Evolutionary conservation across 2,113 vertebrate genomes (phyloP).

Genomic region (Rallus limicola): DNA sequence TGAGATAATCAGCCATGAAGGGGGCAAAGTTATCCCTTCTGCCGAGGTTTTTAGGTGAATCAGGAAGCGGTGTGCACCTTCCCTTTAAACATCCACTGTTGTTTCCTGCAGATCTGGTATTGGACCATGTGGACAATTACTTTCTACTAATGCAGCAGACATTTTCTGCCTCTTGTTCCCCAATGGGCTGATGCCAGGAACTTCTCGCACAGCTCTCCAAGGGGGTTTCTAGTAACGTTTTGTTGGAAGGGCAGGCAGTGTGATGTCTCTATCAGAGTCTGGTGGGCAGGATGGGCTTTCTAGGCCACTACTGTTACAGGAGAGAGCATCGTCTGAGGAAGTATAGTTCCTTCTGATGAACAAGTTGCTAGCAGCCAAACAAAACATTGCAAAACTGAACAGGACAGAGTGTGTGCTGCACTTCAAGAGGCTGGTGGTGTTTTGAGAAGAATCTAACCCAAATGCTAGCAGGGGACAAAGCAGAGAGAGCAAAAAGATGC

Average conservation of each 20-base stretch:
- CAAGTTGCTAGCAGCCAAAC: constrained; percentile 21
- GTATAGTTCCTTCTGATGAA: not conserved
- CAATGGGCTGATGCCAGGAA: not conserved
- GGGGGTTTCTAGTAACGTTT: not conserved
- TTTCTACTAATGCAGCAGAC: not conserved
- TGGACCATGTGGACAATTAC: not conserved
- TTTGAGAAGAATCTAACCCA: constrained; percentile 34
- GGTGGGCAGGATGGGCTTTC: not conserved
- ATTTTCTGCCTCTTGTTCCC: not conserved
- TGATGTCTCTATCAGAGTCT: not conserved
- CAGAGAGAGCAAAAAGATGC: not conserved
- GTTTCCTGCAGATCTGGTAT: not conserved
- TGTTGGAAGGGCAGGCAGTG: not conserved
- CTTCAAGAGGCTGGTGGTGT: constrained; percentile 16
- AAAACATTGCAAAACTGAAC: constrained; percentile 43
- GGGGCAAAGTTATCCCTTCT: not conserved
- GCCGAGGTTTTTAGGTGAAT: not conserved
- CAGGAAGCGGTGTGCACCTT: not conserved
- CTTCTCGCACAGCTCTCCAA: not conserved
- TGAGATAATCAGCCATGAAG: not conserved
- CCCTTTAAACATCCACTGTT: not conserved
- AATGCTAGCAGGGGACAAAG: not conserved
- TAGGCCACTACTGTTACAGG: not conserved
- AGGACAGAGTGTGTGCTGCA: not conserved
- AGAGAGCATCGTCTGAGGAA: not conserved